These are phyloP conservation scores for Tautogolabrus adspersus DNA, from an alignment of 2,113 vertebrate genomes.

Conservation along the genomic window DNA sequence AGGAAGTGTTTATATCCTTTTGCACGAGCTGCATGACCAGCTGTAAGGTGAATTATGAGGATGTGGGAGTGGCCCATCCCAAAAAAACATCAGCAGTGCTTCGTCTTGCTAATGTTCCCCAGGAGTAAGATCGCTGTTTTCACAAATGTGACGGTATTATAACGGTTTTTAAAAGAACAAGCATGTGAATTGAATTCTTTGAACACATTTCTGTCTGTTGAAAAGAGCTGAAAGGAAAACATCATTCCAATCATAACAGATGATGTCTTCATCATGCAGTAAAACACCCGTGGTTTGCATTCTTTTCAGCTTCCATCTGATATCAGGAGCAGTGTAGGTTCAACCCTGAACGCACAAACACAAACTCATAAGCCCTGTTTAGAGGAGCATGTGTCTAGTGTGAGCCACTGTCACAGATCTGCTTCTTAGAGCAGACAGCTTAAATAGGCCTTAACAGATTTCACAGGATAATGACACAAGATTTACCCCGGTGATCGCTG, in stretches of 20 bases:
- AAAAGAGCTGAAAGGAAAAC: conserved; percentile 14
- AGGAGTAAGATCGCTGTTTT: conserved; percentile 1
- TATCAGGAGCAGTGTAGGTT: conserved; percentile 35
- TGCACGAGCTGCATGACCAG: conserved; percentile 51
- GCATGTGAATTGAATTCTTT: not conserved
- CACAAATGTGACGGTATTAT: not conserved
- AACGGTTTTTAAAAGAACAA: not conserved
- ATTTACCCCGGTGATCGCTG: conserved; percentile 56
- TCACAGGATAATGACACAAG: conserved; percentile 70
- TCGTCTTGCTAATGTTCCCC: conserved; percentile 23
- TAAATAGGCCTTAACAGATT: conserved; percentile 74
- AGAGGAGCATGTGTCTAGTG: conserved; percentile 52
- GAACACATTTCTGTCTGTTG: conserved; percentile 7
- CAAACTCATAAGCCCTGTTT: conserved; percentile 3
- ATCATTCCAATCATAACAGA: conserved; percentile 38
- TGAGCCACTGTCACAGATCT: conserved; percentile 52
- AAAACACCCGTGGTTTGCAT: conserved; percentile 40
- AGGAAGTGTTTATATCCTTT: conserved; percentile 82
- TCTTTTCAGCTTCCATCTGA: conserved; percentile 57
- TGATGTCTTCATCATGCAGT: conserved; percentile 38
- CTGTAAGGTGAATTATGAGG: conserved; percentile 77
- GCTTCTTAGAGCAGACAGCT: conserved; percentile 59
- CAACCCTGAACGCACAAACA: conserved; percentile 3
- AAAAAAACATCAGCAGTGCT: conserved; percentile 36
- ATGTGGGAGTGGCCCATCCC: conserved; percentile 67